Evolutionary conservation across 2,113 vertebrate species (phyloP).

Genomic region (Pelusios castaneus): DNA sequence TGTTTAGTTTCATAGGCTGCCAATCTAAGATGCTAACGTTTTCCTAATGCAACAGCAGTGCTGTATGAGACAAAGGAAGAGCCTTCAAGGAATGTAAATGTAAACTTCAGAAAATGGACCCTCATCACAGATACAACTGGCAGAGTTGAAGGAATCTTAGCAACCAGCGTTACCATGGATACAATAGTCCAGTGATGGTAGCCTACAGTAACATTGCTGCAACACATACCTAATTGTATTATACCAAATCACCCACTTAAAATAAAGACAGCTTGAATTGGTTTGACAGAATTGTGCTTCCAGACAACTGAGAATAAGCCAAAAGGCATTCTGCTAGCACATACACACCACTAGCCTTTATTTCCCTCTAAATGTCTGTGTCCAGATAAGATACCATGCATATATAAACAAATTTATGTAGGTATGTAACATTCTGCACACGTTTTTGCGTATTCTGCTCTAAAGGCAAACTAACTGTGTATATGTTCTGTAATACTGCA

Average conservation of each 20-base stretch:
- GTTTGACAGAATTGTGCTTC: background rate
- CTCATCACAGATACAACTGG: constrained; percentile 40
- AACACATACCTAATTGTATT: constrained; percentile 73
- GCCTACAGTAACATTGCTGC: constrained; percentile 65
- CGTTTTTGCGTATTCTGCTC: background rate
- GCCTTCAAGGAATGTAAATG: constrained; percentile 34
- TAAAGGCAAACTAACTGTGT: background rate
- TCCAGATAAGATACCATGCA: background rate
- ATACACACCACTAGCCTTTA: background rate
- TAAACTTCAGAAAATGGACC: constrained; percentile 9
- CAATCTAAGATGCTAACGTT: background rate
- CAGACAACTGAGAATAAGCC: background rate
- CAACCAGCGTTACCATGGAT: constrained; percentile 80
- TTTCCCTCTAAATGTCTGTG: background rate
- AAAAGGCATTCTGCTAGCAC: background rate
- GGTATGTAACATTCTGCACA: background rate
- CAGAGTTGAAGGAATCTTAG: constrained; percentile 55
- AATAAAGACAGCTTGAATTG: constrained; percentile 64
- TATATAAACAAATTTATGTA: accelerated
- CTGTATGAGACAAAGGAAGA: constrained; percentile 5
- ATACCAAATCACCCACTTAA: constrained; percentile 74
- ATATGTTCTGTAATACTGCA: background rate
- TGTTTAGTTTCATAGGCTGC: background rate
- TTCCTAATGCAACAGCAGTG: background rate
- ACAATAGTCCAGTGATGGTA: constrained; percentile 65